phyloP scores from a whole-genome alignment of 2,888 invertebrate species.

The Mythimna ferrago region DNA sequence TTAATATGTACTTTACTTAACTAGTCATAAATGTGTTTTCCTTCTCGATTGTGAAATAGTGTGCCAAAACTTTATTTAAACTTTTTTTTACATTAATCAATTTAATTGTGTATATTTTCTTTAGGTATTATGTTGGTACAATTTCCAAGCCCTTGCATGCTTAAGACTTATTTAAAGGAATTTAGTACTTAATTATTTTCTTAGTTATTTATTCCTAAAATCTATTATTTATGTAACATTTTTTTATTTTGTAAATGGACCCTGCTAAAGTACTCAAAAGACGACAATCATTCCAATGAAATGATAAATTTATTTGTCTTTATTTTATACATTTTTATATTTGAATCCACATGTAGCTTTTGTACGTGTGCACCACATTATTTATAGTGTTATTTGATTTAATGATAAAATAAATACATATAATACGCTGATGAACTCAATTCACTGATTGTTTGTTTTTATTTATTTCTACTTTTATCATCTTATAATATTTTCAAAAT shows the following conservation, averaged over 20 bases:
- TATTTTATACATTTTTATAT: slow-evolving; percentile 25
- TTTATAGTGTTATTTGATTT: slow-evolving; percentile 31
- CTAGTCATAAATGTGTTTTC: slow-evolving; percentile 65
- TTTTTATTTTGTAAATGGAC: background rate
- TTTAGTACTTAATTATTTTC: slow-evolving; percentile 35
- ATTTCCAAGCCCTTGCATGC: slow-evolving; percentile 9
- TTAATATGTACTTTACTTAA: slow-evolving; percentile 41
- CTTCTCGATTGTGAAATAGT: slow-evolving; percentile 58
- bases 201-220: slow-evolving; percentile 33
- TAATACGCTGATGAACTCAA: slow-evolving; percentile 27
- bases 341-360: slow-evolving; percentile 49
- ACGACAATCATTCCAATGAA: slow-evolving; percentile 52
- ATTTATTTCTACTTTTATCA: slow-evolving; percentile 1
- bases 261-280: slow-evolving; percentile 31
- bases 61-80: slow-evolving; percentile 65
- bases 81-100: slow-evolving; percentile 2
- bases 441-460: slow-evolving; percentile 18
- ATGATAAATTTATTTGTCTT: slow-evolving; percentile 3
- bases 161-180: slow-evolving; percentile 12
- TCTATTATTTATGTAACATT: slow-evolving; percentile 5
- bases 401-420: slow-evolving; percentile 29
- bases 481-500: background rate
- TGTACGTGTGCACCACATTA: slow-evolving; percentile 49
- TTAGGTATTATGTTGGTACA: slow-evolving; percentile 16
- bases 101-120: slow-evolving; percentile 38